Evolutionary conservation across 2,113 vertebrate species (phyloP), one percentile per base, ranked within the genome.

Genomic region (Lipotes vexillifer): DNA sequence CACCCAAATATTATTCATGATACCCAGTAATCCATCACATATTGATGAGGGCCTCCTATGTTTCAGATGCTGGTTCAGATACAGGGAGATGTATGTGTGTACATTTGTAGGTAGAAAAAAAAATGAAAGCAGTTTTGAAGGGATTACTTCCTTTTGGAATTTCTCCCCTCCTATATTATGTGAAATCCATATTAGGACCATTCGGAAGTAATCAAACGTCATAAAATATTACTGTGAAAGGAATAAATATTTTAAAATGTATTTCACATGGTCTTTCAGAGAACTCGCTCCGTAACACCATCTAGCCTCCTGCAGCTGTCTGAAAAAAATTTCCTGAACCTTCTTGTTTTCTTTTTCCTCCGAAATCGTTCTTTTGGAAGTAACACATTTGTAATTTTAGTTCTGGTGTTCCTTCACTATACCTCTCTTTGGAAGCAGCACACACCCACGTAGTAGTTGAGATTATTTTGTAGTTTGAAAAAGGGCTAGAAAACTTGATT

Each of bases 401-500:
- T 85, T 93, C 65, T 80, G 63, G 31, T 27, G 55, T 59, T 77
- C 2, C 14, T 57, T 71, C 8, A 7, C 80, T 33, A 1, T 18
- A 57, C 11, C 14, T 74, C n/a, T 63, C 41, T 57, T 77, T 93
- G 49, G 49, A 96, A 90, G 36, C 36, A 18, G 20, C 8, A 9
- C 8, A 49, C 38, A 83, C 44, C 15, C 72, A 84, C 8, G 1
- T 18, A 23, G 63, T 52, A 59, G 69, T 75, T 57, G 72, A 75
- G 91, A 95, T 94, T 86, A 41, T 65, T 66, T 87, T 75, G 8
- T 78, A n/a, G 55, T 87, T 95, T 95, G 49, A 41, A 46, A 81
- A 94, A 88, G 72, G 78, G 17, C 38, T 72, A 46, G 83, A 36
- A 57, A 92, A 46, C 44, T 69, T 59, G 27, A 86, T 41, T 93